Evolutionary conservation across 2,888 invertebrate species (phyloP).

Genomic region (Pediacus dermestoides): DNA sequence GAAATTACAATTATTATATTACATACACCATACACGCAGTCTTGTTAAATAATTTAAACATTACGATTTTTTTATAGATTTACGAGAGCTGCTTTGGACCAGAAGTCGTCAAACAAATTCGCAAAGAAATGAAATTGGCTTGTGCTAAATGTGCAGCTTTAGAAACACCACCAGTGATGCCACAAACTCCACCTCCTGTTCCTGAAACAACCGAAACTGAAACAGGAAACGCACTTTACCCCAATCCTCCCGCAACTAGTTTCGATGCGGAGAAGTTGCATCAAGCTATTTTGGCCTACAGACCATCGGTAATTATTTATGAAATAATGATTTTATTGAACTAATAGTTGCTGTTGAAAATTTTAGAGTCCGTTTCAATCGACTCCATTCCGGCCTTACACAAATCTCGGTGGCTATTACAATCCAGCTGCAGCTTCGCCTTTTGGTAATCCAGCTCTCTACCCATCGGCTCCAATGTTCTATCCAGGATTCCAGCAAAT

Average conservation of each 20-base stretch:
- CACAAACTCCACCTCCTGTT: slow-evolving; percentile 21
- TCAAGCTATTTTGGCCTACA: slow-evolving; percentile 56
- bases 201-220: slow-evolving; percentile 20
- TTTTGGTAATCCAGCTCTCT: slow-evolving; percentile 22
- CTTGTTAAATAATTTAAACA: neutral
- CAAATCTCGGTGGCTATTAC: slow-evolving; percentile 36
- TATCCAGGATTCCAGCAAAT: slow-evolving; percentile 52
- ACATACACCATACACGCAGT: no score
- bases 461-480: slow-evolving; percentile 36
- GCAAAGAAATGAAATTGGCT: slow-evolving; percentile 65
- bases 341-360: no score
- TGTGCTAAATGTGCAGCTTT: slow-evolving; percentile 61
- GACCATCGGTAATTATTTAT: slow-evolving; percentile 50
- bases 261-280: slow-evolving; percentile 53
- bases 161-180: slow-evolving; percentile 46
- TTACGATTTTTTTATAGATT: slow-evolving; percentile 53
- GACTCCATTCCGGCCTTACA: slow-evolving; percentile 54
- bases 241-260: slow-evolving; percentile 27
- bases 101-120: slow-evolving; percentile 64
- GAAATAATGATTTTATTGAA: no score
- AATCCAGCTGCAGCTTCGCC: slow-evolving; percentile 35
- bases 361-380: slow-evolving; percentile 41
- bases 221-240: slow-evolving; percentile 10
- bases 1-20: no score
- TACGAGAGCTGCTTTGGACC: slow-evolving; percentile 69